Percentiles rank a stretch among this genome's conserved stretches.
phyloP scores from a whole-genome alignment of 2,888 invertebrate genomes.

The Drosophila gaucha region DNA sequence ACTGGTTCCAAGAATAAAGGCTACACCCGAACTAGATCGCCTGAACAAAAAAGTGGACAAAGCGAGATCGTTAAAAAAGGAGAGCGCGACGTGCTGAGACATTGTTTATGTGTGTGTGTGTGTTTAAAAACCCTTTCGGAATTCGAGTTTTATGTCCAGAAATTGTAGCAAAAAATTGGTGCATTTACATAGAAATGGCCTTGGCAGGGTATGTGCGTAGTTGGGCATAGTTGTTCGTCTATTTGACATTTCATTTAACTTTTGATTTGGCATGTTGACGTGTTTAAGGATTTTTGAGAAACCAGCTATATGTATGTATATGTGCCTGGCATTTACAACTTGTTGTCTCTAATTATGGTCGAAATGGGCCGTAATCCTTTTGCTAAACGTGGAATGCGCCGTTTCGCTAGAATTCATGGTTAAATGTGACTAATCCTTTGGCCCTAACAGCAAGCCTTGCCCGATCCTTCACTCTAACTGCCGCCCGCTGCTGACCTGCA shows the following conservation, averaged over 20 bases:
- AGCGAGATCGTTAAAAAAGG: conserved; percentile 68
- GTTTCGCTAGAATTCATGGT: conserved; percentile 59
- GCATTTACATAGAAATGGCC: conserved; percentile 70
- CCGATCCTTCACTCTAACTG: conserved; percentile 3
- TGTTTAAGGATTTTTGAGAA: conserved; percentile 20
- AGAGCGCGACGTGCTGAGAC: conserved; percentile 61
- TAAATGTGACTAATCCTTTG: conserved; percentile 77
- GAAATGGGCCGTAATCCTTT: conserved; percentile 77
- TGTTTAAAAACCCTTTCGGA: conserved; percentile 23
- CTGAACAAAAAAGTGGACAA: conserved; percentile 68
- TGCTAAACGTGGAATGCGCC: conserved; percentile 74
- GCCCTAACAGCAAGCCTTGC: conserved; percentile 10
- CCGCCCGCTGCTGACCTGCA: conserved; percentile 33
- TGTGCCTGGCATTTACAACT: conserved; percentile 75
- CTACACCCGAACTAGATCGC: conserved; percentile 74
- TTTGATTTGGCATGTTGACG: conserved; percentile 75
- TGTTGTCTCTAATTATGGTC: conserved; percentile 84
- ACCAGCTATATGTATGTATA: background rate
- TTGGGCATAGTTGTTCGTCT: background rate
- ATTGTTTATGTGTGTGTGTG: conserved; percentile 27
- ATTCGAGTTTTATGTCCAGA: conserved; percentile 30
- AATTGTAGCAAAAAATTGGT: conserved; percentile 75
- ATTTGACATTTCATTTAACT: conserved; percentile 65
- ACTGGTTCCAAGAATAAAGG: conserved; percentile 24
- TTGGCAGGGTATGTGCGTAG: conserved; percentile 17